Base-by-base conservation (phyloP, 1,140 invertebrate species). In the Pinna nobilis region DNA sequence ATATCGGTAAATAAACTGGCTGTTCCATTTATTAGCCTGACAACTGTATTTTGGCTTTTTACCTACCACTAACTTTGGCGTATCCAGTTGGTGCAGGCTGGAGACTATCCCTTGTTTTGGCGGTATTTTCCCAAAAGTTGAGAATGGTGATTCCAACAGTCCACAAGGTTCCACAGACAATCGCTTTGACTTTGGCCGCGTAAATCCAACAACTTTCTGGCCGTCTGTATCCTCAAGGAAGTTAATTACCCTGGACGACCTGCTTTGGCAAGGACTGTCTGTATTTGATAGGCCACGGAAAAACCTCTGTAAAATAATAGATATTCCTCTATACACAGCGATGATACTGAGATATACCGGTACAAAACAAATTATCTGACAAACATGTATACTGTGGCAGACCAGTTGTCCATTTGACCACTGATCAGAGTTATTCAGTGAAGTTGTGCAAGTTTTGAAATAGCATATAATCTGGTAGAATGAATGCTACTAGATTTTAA, bases 111-210 rank as follows among this genome's bases (percentile, higher is more conserved):
- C 18, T 35, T 59, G 28, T 53, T 76, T 78, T 41, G 77, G 78
- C 20, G 82, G 77, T 13, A 80, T 78, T 60, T 84, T 84, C 4
- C 82, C 82, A 70, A 84, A 84, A 18, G 82, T 84, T 9, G 81
- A 78, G 74, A 84, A 84, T 37, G 82, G 76, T 11, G 82, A 82
- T 20, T 76, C 70, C n/a, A 44, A 33, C 7, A 55, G 66, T 18
- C 55, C 66, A 6, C 39, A 50, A 20, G 61, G 57, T n/a, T 66
- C 70, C 44, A 64, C 33, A 50, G 61, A 60, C 1, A 57, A 41
- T n/a, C 61, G 67, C 44, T 78, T 64, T 35, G 64, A 49, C 68
- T 79, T 68, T 64, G 70, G 70, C 72, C 70, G 18, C 51, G 66
- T 60, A 18, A 78, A 64, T 20, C 74, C 74, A 47, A 70, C 72